A percentile compares a stretch with the other conserved stretches of the same genome.
Evolutionary conservation across 2,888 invertebrate genomes (phyloP).

Genomic region (Vesta saturnalis): DNA sequence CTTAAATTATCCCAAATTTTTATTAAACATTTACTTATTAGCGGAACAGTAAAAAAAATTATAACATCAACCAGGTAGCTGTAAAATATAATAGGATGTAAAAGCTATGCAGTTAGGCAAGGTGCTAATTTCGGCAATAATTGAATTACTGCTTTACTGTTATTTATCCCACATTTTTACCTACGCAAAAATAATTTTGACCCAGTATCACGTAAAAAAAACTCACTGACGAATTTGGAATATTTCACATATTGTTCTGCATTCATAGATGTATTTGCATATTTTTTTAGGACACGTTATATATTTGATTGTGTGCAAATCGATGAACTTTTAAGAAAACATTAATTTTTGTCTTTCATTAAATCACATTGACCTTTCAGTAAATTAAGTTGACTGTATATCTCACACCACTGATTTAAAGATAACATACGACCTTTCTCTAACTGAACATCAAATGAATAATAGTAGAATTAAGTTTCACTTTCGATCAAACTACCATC

Average conservation of each 20-base stretch:
- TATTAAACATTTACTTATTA: too few relatives aligned
- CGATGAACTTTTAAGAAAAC: too few relatives aligned
- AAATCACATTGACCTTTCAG: slow-evolving; percentile 21
- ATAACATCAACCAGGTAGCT: background rate
- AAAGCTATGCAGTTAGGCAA: background rate
- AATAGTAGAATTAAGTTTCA: slow-evolving; percentile 39
- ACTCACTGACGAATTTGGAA: too few relatives aligned
- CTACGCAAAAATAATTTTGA: slow-evolving; percentile 4
- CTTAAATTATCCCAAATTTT: too few relatives aligned
- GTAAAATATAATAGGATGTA: background rate
- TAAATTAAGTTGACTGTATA: slow-evolving; percentile 13
- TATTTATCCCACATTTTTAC: slow-evolving; percentile 27
- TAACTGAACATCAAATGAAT: slow-evolving; percentile 23
- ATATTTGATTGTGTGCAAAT: too few relatives aligned
- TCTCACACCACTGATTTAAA: slow-evolving; percentile 19
- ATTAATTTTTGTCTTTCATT: too few relatives aligned
- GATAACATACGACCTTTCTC: slow-evolving; percentile 31
- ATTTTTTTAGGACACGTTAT: too few relatives aligned
- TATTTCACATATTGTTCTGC: too few relatives aligned
- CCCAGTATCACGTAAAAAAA: slow-evolving; percentile 10
- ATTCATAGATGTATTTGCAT: too few relatives aligned
- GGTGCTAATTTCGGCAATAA: slow-evolving; percentile 22
- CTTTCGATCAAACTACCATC: slow-evolving; percentile 35
- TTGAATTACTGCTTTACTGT: slow-evolving; percentile 22
- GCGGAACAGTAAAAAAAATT: too few relatives aligned